Evolutionary conservation across 1,140 invertebrate species (phyloP), one percentile per base, ranked within the genome.

Genomic region (Cherax quadricarinatus): DNA sequence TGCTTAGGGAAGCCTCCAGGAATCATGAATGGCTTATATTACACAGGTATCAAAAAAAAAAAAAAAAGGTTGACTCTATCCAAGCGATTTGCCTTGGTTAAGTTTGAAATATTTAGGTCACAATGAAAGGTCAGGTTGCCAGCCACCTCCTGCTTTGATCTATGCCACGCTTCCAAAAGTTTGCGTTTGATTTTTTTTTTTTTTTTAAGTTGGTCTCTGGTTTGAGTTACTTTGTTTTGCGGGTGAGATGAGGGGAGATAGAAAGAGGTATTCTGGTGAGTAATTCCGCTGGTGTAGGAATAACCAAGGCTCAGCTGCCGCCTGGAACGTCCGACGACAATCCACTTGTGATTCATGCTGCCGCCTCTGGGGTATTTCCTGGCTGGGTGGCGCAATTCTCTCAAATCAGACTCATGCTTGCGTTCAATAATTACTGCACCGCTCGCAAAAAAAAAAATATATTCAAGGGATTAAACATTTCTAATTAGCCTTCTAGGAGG

Each of bases 341-440:
- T 1, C 48, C 49, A 51, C 81, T 51, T 83, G 24, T 83, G 81
- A 83, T 57, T 83, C 81, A 83, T 30, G 81, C 51, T 83, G 81
- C 51, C 24, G 57, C 81, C 16, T 9, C 18, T 24, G 51, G 81
- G 79, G 81, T 57, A 83, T 83, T 83, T 83, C 81, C 81, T 83
- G 81, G 30, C 81, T 16, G 51, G 41, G 18, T 83, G 81, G 51
- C 57, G 81, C 81, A 83, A 83, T 57, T 83, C 57, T 60, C 51
- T 83, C 51, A 24, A 24, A 4, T 75, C 24, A 30, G 24, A 75
- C 30, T 75, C 24, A 41, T 4, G 80, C 48, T 24, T 57, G 7
- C 3, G 14, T 5, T 81, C 41, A 51, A 51, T n/a, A n/a, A 53
- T 12, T 41, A 3, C 53, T 9, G 53, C 53, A 57, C 53, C 53